Evolutionary conservation across 2,797 vertebrate species (phyloP), one percentile per base, ranked within the genome.

Genomic region (Salmo trutta): DNA sequence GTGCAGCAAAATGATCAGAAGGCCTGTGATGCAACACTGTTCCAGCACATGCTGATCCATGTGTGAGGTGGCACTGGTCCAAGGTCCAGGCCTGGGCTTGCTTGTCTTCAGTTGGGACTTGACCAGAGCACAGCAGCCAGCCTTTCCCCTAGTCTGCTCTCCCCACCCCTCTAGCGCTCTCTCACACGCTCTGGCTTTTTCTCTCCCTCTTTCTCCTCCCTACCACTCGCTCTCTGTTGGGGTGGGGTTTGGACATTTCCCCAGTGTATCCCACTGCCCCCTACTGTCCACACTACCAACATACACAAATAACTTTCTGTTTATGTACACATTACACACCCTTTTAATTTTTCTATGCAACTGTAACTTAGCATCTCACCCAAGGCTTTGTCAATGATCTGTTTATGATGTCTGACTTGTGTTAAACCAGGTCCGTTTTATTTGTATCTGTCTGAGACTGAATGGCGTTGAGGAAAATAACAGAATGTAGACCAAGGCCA

Each of bases 11-110:
- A 87, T 79, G 80, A 86, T 75, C 74, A 77, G 79, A 86, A 79
- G 73, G 80, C 59, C 77, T 86, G 88, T 93, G 91, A 93, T 87
- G 91, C 90, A 93, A 92, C 85, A 54, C 75, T 86, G 86, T 91
- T 91, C 91, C 83, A 89, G 93, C 91, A 91, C 92, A 92, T 89
- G 88, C 92, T 91, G 90, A 91, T 92, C 91, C 54, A 69, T 89
- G 89, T 91, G 90, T 90, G 89, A 86, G 84, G 83, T 91, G 91
- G 92, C 87, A 76, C 29, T 24, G 2, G 85, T 89, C 91, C 92
- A 92, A 91, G 84, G 88, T 93, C 88, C 75, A 80, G 76, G 76
- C 59, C 27, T 78, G 62, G 10, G 21, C 71, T 73, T 17, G 64
- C 4, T n/a, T 5, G 51, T 33, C 31, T 27, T 56, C 52, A 33